Conservation (phyloP, 2,888 invertebrate species). For the Lathronympha strigana region DNA sequence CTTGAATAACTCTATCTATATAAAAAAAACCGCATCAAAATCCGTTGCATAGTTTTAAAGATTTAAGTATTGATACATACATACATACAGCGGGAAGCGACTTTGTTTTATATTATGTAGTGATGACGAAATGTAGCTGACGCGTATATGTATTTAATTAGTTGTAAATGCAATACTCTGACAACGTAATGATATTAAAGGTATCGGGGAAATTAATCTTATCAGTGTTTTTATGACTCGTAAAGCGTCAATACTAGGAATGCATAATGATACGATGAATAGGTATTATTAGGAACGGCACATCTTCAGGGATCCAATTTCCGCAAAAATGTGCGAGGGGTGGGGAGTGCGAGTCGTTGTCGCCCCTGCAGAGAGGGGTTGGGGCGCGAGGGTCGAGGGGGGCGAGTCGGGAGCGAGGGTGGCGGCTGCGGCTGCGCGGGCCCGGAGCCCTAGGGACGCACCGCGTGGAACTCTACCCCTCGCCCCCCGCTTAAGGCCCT, state of each 20-base stretch:
- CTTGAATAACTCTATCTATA: too few species aligned
- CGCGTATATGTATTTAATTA: background rate
- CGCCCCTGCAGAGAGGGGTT: conserved; percentile 65
- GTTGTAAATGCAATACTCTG: background rate
- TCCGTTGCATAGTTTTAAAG: too few species aligned
- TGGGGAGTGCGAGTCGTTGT: conserved; percentile 62
- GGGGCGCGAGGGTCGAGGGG: conserved; percentile 42
- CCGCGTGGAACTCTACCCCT: conserved; percentile 57
- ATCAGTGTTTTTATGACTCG: conserved; percentile 21
- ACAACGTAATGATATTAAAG: background rate
- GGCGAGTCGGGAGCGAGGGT: conserved; percentile 52
- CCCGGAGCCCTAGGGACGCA: conserved; percentile 58
- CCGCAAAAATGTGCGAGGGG: conserved; percentile 72
- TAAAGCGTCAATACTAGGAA: conserved; percentile 19
- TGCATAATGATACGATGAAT: conserved; percentile 2
- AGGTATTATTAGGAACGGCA: conserved; percentile 46
- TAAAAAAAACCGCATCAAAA: too few species aligned
- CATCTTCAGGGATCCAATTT: conserved; percentile 70
- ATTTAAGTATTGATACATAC: too few species aligned
- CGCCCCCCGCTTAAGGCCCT: conserved; percentile 46
- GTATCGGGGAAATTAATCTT: conserved; percentile 25
- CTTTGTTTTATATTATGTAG: background rate
- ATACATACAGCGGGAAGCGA: too few species aligned
- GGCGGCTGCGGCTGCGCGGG: conserved; percentile 66
- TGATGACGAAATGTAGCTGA: background rate